These are phyloP conservation scores for Micromesistius poutassou DNA, from an alignment of 2,797 vertebrate genomes.

Conservation along the genomic window DNA sequence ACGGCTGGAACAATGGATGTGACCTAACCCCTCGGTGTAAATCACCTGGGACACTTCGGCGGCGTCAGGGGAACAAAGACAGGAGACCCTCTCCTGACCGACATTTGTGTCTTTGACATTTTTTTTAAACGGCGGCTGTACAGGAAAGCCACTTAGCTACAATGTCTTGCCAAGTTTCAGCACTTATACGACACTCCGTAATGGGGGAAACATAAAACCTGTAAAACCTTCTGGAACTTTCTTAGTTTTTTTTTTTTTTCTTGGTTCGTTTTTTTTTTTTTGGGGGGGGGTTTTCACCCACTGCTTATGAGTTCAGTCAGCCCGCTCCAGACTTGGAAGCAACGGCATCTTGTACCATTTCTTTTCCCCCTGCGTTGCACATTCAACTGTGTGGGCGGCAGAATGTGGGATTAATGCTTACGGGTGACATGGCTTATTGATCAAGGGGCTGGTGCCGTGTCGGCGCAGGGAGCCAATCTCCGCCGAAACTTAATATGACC, in stretches of 20 bases:
- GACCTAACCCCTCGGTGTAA: constrained; percentile 50
- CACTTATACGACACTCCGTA: constrained; percentile 28
- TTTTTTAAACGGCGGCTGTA: constrained; percentile 5
- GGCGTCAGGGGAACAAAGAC: constrained; percentile 48
- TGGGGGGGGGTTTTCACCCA: neutral
- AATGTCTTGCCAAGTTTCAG: constrained; percentile 10
- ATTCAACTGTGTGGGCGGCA: constrained; percentile 54
- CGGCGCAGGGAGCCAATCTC: constrained; percentile 43
- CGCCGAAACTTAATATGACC: constrained; percentile 50
- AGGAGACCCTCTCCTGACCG: constrained; percentile 17
- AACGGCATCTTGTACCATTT: constrained; percentile 51
- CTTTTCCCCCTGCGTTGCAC: constrained; percentile 45
- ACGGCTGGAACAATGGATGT: constrained; percentile 51
- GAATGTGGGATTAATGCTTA: constrained; percentile 53
- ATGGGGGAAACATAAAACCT: constrained; percentile 37
- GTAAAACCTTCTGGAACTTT: constrained; percentile 34
- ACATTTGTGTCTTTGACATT: constrained; percentile 17
- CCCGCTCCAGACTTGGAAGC: constrained; percentile 11
- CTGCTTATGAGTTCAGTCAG: constrained; percentile 9
- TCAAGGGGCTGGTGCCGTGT: constrained; percentile 44
- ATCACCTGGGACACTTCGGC: constrained; percentile 42
- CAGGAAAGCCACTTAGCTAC: constrained; percentile 18
- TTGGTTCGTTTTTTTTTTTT: neutral
- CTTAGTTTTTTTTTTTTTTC: constrained; percentile 10
- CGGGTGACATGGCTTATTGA: constrained; percentile 61